Conservation (phyloP, 2,797 vertebrate species). For the Hydrolagus colliei region DNA sequence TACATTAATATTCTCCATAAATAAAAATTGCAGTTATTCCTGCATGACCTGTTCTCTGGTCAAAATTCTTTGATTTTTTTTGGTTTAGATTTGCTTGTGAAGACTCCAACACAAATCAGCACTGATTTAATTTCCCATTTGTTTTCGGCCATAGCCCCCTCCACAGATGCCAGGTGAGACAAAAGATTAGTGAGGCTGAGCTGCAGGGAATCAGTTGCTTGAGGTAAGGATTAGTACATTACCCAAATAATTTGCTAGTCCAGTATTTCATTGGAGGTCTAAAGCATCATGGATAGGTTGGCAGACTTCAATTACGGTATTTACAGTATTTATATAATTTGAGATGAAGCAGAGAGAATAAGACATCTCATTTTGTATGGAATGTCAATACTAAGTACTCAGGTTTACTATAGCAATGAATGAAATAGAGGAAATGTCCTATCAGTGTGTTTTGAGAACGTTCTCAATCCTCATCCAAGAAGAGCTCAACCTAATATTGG, state of each 20-base stretch:
- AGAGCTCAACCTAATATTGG: background rate
- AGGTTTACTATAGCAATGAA: background rate
- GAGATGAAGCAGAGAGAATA: constrained; percentile 11
- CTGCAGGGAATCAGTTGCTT: constrained; percentile 30
- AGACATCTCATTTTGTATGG: background rate
- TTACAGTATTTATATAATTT: background rate
- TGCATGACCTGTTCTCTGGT: constrained; percentile 15
- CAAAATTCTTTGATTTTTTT: constrained; percentile 16
- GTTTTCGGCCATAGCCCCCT: constrained; percentile 28
- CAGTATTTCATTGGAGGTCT: constrained; percentile 2
- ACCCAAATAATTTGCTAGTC: constrained; percentile 24
- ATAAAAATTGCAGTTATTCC: constrained; percentile 3
- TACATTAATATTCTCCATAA: constrained; percentile 17
- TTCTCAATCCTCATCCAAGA: background rate
- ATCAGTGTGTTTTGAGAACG: too few relatives aligned
- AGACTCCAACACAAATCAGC: constrained; percentile 23
- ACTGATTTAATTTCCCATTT: constrained; percentile 31
- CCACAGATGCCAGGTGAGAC: constrained; percentile 32
- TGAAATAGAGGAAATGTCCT: background rate
- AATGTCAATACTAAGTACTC: constrained; percentile 7
- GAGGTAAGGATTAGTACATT: constrained; percentile 30
- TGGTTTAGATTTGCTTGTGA: constrained; percentile 11
- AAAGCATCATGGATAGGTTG: background rate
- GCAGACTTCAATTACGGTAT: background rate
- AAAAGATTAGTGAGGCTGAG: constrained; percentile 31